phyloP scores from a whole-genome alignment of 2,888 invertebrate species.

The Dryomyza anilis region DNA sequence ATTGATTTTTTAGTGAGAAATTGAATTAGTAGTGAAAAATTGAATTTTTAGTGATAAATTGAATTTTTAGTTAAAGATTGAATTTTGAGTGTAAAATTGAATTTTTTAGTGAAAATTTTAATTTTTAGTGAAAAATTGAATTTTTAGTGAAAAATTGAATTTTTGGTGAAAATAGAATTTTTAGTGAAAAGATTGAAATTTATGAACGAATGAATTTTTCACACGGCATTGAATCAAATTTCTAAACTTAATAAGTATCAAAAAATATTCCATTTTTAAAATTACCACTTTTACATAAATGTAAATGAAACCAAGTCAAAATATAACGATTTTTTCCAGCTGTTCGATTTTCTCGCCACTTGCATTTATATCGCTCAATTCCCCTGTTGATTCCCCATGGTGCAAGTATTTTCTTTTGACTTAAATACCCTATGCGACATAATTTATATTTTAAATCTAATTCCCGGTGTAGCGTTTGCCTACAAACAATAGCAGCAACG shows the following conservation, averaged over 20 bases:
- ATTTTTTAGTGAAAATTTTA: too few species aligned
- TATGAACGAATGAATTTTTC: too few species aligned
- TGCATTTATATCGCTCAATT: background rate
- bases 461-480: slow-evolving; percentile 6
- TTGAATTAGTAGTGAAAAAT: too few species aligned
- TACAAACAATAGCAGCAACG: slow-evolving; percentile 8
- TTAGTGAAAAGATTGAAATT: too few species aligned
- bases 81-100: too few species aligned
- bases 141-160: too few species aligned
- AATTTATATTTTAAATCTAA: slow-evolving; percentile 15
- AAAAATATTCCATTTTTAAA: background rate
- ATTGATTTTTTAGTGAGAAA: too few species aligned
- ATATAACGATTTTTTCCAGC: background rate
- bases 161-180: too few species aligned
- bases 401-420: slow-evolving; percentile 6
- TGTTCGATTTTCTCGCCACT: background rate
- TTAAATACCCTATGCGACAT: slow-evolving; percentile 22
- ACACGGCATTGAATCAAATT: background rate
- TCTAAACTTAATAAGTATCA: slow-evolving; percentile 1
- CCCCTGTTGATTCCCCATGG: slow-evolving; percentile 5
- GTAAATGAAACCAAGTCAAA: background rate
- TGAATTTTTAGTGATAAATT: too few species aligned
- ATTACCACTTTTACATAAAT: background rate
- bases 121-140: too few species aligned
- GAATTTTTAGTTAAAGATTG: too few species aligned